Conservation (phyloP, 1,140 invertebrate species). For the Eupristina koningsbergeri region DNA sequence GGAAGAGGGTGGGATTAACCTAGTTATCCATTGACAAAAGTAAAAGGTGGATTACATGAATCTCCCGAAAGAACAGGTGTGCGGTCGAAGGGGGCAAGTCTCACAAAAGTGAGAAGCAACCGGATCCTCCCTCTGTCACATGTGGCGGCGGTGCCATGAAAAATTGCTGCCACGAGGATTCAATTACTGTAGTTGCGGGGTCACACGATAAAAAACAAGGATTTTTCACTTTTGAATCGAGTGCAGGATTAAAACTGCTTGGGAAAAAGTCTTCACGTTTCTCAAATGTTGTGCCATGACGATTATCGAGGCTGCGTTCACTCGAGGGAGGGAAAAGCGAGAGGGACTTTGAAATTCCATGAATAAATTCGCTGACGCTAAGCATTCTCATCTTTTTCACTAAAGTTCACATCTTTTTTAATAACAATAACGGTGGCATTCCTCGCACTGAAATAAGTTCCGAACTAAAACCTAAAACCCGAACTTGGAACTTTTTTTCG, state of each 20-base stretch:
- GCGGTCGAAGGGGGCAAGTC: background rate
- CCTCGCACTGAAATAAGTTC: too few species aligned
- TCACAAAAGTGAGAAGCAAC: background rate
- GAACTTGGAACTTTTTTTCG: background rate
- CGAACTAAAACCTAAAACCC: background rate
- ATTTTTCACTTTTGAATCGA: background rate
- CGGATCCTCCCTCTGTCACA: background rate
- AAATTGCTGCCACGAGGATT: constrained; percentile 24
- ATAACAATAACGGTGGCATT: background rate
- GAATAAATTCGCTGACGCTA: constrained; percentile 13
- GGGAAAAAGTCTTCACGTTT: background rate
- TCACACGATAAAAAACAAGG: constrained; percentile 25
- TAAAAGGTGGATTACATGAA: constrained; percentile 26
- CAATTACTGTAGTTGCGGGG: background rate
- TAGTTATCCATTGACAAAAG: background rate
- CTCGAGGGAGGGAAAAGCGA: background rate
- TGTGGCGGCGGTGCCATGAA: background rate
- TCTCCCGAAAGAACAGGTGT: background rate
- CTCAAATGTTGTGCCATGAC: background rate
- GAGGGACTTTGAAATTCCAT: background rate
- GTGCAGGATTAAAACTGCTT: background rate
- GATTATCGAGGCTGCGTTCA: background rate
- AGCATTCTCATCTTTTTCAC: background rate
- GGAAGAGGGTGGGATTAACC: background rate
- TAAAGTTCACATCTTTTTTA: background rate